Conservation (phyloP, 2,113 vertebrate genomes). For the Balaeniceps rex region DNA sequence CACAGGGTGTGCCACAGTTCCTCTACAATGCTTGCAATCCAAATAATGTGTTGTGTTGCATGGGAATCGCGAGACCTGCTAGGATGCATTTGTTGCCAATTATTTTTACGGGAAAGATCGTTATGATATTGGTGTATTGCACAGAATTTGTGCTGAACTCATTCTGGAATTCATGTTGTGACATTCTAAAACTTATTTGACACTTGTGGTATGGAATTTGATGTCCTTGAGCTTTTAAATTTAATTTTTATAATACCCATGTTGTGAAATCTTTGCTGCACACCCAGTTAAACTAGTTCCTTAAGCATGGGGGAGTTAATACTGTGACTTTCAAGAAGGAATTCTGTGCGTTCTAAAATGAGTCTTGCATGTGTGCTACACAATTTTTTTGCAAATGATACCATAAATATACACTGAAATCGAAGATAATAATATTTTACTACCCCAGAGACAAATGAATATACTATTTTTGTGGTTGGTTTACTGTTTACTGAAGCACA, state of each 20-base stretch:
- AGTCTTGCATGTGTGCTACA: neutral
- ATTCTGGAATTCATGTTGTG: neutral
- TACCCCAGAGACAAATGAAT: neutral
- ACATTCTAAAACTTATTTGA: slow-evolving; percentile 3
- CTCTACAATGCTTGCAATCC: neutral
- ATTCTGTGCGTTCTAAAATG: neutral
- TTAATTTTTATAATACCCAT: neutral
- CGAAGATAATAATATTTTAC: slow-evolving; percentile 4
- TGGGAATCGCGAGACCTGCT: neutral
- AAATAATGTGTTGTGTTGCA: neutral
- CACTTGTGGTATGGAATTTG: neutral
- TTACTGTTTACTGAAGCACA: neutral
- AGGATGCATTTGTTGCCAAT: neutral
- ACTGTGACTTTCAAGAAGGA: neutral
- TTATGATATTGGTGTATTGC: neutral
- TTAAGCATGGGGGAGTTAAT: neutral
- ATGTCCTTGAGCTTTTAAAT: neutral
- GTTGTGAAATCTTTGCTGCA: neutral
- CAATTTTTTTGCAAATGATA: neutral
- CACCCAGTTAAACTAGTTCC: neutral
- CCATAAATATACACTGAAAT: neutral
- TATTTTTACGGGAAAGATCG: neutral
- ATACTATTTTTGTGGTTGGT: neutral
- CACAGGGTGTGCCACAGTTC: neutral
- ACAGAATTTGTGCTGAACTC: neutral